Percentiles rank a stretch among this genome's conserved stretches.
These are phyloP conservation scores for Magallana gigas DNA, from an alignment of 1,140 invertebrate species.

Conservation along the genomic window DNA sequence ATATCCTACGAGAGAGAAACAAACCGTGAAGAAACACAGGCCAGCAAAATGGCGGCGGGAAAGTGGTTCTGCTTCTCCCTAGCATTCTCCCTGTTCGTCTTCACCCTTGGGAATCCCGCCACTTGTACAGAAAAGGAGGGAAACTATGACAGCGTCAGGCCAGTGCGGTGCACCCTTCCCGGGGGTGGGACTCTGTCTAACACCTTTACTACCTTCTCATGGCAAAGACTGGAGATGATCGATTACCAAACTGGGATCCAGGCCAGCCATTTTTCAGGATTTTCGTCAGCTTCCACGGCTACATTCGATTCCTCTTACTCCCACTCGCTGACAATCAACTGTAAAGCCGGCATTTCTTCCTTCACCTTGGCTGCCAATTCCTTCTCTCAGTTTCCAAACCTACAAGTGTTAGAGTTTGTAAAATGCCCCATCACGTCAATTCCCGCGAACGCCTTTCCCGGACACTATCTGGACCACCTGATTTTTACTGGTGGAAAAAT, in stretches of 20 bases:
- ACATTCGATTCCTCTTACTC: constrained; percentile 31
- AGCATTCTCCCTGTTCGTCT: neutral
- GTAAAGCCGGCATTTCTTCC: constrained; percentile 12
- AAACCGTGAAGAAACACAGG: neutral
- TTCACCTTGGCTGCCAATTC: constrained; percentile 27
- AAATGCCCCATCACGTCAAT: constrained; percentile 37
- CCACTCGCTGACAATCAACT: constrained; percentile 44
- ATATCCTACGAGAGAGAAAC: neutral
- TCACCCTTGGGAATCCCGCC: neutral
- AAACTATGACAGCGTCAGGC: constrained; percentile 14
- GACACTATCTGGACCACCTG: constrained; percentile 35
- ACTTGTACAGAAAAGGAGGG: neutral
- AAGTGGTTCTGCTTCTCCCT: constrained; percentile 3
- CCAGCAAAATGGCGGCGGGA: constrained; percentile 24
- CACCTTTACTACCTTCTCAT: constrained; percentile 35
- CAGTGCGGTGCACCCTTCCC: neutral
- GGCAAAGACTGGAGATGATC: constrained; percentile 42
- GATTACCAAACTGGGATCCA: constrained; percentile 33
- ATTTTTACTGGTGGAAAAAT: constrained; percentile 44
- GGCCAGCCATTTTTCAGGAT: constrained; percentile 45
- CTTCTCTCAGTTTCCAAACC: constrained; percentile 33
- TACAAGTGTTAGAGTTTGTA: constrained; percentile 37
- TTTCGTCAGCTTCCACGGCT: constrained; percentile 27
- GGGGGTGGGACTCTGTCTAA: neutral
- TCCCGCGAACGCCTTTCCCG: constrained; percentile 40